phyloP scores from a whole-genome alignment of 1,140 invertebrate genomes.

The Caenorhabditis tropicalis region DNA sequence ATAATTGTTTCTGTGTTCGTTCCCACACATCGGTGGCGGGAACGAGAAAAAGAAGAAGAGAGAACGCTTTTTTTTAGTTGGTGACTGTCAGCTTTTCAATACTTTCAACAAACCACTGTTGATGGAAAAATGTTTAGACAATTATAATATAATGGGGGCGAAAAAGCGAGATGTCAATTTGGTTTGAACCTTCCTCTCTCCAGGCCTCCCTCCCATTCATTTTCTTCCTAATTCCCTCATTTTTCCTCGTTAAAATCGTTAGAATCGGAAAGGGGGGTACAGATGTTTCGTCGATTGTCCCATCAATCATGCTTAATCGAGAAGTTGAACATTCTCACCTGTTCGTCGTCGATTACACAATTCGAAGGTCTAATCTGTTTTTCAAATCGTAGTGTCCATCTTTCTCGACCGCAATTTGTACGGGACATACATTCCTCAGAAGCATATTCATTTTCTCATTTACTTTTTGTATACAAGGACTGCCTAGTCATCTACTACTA shows the following conservation, averaged over 20 bases:
- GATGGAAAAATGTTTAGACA: neutral
- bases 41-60: neutral
- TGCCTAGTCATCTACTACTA: neutral
- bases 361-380: constrained; percentile 29
- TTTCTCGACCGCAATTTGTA: neutral
- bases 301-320: constrained; percentile 40
- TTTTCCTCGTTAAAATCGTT: neutral
- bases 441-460: neutral
- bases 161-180: constrained; percentile 24
- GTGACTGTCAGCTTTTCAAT: constrained; percentile 29
- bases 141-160: neutral
- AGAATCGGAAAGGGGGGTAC: neutral
- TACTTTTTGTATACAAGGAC: too few species aligned
- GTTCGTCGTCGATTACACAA: constrained; percentile 20
- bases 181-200: neutral
- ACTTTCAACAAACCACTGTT: neutral
- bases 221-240: neutral
- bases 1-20: constrained; percentile 36
- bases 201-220: neutral
- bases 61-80: neutral
- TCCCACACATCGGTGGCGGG: neutral
- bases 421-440: neutral
- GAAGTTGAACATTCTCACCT: constrained; percentile 44
- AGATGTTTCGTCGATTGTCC: constrained; percentile 33
- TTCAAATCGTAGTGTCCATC: neutral